Conservation (phyloP, 1,140 invertebrate genomes). For the Kradibia gibbosae region DNA sequence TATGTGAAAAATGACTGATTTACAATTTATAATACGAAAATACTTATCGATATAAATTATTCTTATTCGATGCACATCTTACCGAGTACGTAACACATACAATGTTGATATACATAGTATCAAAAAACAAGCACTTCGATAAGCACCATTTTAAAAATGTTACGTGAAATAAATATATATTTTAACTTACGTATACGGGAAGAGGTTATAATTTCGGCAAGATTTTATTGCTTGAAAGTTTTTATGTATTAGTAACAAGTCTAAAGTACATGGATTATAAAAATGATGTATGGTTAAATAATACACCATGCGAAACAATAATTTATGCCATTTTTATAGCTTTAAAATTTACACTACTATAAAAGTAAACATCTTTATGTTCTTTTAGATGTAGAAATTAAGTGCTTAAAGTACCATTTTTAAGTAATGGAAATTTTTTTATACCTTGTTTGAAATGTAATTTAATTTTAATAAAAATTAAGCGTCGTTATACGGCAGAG, state of each 20-base stretch:
- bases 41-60: too few relatives aligned
- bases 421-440: not conserved
- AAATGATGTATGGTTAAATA: constrained; percentile 21
- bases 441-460: not conserved
- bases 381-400: not conserved
- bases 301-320: constrained; percentile 20
- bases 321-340: constrained; percentile 27
- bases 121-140: too few relatives aligned
- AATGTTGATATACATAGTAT: too few relatives aligned
- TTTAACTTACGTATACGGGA: not conserved
- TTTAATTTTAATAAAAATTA: too few relatives aligned
- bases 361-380: constrained; percentile 26
- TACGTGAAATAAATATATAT: constrained; percentile 16
- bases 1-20: too few relatives aligned
- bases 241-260: constrained; percentile 11
- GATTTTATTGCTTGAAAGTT: not conserved
- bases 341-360: constrained; percentile 26
- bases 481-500: too few relatives aligned
- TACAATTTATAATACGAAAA: too few relatives aligned
- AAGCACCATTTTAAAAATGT: not conserved
- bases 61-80: too few relatives aligned
- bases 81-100: too few relatives aligned
- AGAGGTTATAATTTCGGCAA: constrained; percentile 4
- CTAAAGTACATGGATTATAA: constrained; percentile 9
- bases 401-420: not conserved